Evolutionary conservation across 64 coral and sea anemone genomes (phyloP), one percentile per base, ranked within the genome.

Genomic region (Dendronephthya gigantea): DNA sequence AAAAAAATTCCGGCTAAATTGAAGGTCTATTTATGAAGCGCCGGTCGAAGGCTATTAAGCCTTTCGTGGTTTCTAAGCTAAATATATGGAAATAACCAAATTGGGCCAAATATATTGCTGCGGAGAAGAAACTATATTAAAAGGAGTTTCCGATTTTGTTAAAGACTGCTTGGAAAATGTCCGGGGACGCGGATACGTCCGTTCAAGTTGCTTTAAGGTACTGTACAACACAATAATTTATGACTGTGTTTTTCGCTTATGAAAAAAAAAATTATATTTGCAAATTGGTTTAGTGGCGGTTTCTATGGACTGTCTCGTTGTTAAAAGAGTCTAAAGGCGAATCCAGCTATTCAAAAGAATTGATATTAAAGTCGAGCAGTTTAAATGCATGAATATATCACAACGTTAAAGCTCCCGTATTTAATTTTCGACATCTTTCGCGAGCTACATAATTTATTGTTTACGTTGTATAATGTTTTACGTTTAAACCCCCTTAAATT

Each of bases 151-250:
- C 25, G 25, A 27, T 62, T 62, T 62, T 2, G 55, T 62, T 62
- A n/a, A 62, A 62, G 25, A 62, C 19, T 5, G 55, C 19, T 27
- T 62, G 25, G 7, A 86, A 76, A 84, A 90, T 52, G 51, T 81
- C 36, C 51, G 43, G 14, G 39, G 84, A 70, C 40, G 91, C 90
- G 81, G 94, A 97, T 76, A 93, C 94, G 29, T 97, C 94, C 0
- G 94, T 97, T 65, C 85, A 89, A 39, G 94, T 97, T 38, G 91
- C 91, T 84, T 45, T 97, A 82, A 97, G 94, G 94, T 62, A 62
- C 55, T 62, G 3, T 27, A 27, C 55, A n/a, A n/a, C n/a, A n/a
- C n/a, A n/a, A n/a, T n/a, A 4, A 62, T n/a, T 62, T 93, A 79
- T 89, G 88, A 7, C 40, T 88, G 52, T 82, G 28, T n/a, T 50